phyloP scores from a whole-genome alignment of 1,140 invertebrate species.

The roundworm (Caenorhabditis elegans) region DNA sequence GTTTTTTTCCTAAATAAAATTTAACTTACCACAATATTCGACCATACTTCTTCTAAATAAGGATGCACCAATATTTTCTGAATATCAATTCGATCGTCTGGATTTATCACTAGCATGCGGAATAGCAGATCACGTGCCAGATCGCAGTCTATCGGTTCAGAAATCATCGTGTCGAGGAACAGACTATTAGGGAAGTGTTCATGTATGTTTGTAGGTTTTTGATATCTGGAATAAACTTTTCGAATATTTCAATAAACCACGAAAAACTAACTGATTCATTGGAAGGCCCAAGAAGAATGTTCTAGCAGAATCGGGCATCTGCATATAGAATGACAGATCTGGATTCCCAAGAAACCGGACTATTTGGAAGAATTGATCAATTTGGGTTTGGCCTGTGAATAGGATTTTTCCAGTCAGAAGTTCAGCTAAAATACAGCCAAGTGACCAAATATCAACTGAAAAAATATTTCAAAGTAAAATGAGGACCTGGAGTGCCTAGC shows the following conservation, averaged over 20 bases:
- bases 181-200: neutral
- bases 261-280: no score
- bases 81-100: neutral
- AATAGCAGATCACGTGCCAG: neutral
- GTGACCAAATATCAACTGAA: slow-evolving; percentile 98
- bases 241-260: neutral
- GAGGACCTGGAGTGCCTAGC: no score
- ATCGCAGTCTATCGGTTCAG: neutral
- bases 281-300: neutral
- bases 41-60: neutral
- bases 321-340: neutral
- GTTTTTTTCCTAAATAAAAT: no score
- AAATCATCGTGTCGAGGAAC: neutral
- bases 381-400: slow-evolving; percentile 97
- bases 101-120: neutral
- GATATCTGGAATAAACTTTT: neutral
- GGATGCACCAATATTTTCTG: neutral
- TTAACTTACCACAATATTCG: neutral
- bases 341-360: neutral
- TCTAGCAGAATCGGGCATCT: neutral
- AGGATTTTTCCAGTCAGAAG: slow-evolving; percentile 88
- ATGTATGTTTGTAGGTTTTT: neutral
- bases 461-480: slow-evolving; percentile 67
- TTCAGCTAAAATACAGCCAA: slow-evolving; percentile 97
- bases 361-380: neutral